Base-by-base conservation (phyloP, 2,888 invertebrate genomes). In the Xestobium rufovillosum region DNA sequence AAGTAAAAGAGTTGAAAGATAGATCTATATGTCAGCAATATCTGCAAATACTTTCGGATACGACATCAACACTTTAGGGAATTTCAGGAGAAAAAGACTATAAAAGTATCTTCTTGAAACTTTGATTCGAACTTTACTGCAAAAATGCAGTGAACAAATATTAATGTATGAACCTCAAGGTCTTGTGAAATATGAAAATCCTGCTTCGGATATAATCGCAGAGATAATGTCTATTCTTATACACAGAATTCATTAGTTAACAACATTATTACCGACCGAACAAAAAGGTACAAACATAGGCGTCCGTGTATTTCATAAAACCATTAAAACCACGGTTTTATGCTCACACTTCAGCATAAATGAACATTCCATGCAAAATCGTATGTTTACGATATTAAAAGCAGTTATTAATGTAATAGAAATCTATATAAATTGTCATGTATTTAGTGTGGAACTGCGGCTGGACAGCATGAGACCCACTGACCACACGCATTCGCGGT, bases 291-390 rank as follows among this genome's bases (percentile, higher is more conserved):
- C 41, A 35, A 34, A 40, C 50, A 41, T 45, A 44, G 49, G 53
- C 53, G 53, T 56, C 50, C 49, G 47, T 44, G 50, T 52, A 53
- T 55, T 56, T 56, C 53, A 57, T 57, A 56, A 55, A 57, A 55
- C 55, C 55, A 56, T 54, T 57, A 57, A 57, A 57, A 52, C 47
- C 30, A 40, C 48, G 44, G 53, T 41, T 56, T 57, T 57, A 57
- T 55, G 55, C 51, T 55, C 53, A 51, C 55, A 57, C 55, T 52
- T 53, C 50, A 47, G 39, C 52, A 43, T 51, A 51, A 54, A 51
- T 52, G 55, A 51, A 53, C 49, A 51, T 52, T 48, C 50, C 51
- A 40, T 43, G 47, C 46, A 43, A 49, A 52, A 48, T 41, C 45
- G 44, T 36, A 37, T 47, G 41, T 51, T 50, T 51, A 52, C 50